Evolutionary conservation across 2,888 invertebrate genomes (phyloP), one percentile per base, ranked within the genome.

Genomic region (Ormyrus pomaceus): DNA sequence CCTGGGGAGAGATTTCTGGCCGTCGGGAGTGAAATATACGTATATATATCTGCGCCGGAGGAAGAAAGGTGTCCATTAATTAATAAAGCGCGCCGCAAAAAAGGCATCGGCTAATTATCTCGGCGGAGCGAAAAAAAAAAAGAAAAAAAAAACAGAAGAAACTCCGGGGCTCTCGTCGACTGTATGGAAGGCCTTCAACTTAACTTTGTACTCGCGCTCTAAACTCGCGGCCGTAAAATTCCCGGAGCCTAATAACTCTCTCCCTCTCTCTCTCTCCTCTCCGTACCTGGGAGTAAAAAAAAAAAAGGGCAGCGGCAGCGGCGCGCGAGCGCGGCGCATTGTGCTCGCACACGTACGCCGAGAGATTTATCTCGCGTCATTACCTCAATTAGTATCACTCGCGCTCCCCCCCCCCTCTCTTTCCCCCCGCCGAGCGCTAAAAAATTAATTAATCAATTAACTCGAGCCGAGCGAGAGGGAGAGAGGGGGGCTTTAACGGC

Each of bases 391-490:
- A 72, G 72, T 66, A 61, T 51, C 71, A 66, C 53, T n/a, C 8
- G 61, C 13, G 50, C 0, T 6, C 56, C 5, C 10, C n/a, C 3
- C 68, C 4, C 45, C 64, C 82, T 45, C 75, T 19, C 46, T 11
- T 62, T 50, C 65, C 81, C 59, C 70, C 68, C 65, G 6, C 50
- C 13, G 13, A 46, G 58, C 59, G 50, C 51, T 56, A 75, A 75
- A 74, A 75, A 66, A 56, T 51, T 9, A n/a, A 66, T 66, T 51
- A 75, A 75, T 34, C 45, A 77, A 77, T 77, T 71, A 77, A 71
- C 45, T 51, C 34, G 65, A 10, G 51, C 53, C 5, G 10, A 13
- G 3, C 3, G 34, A 34, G 34, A 34, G 34, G 4, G 34, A 34
- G 34, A 34, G 34, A 4, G 34, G 4, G 34, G 4, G 34, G 34